A percentile compares a stretch with the other conserved stretches of the same genome.
phyloP scores from a whole-genome alignment of 1,140 invertebrate genomes.

The Bombus confusus region DNA sequence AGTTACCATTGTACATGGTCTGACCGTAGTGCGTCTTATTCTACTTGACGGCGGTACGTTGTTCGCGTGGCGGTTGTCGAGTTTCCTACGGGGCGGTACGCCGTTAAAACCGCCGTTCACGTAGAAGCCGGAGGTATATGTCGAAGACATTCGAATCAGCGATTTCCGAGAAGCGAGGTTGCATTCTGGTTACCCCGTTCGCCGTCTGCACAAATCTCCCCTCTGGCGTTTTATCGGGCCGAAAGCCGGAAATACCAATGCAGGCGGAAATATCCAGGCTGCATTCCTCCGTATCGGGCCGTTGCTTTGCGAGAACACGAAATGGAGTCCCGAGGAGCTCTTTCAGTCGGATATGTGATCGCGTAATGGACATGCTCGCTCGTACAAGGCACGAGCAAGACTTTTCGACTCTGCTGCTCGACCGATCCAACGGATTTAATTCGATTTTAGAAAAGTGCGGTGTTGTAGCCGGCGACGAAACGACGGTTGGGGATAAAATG shows the following conservation, averaged over 20 bases:
- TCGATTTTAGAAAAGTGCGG: constrained; percentile 49
- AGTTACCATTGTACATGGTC: too few species aligned
- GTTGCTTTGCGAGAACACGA: constrained; percentile 32
- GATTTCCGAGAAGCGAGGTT: constrained; percentile 22
- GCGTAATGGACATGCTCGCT: not conserved
- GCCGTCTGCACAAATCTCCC: constrained; percentile 21
- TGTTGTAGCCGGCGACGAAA: not conserved
- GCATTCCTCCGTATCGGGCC: constrained; percentile 38
- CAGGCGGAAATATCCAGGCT: constrained; percentile 23
- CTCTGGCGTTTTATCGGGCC: constrained; percentile 29
- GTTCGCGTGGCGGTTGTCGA: too few species aligned
- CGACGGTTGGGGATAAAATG: not conserved
- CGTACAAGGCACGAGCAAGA: not conserved
- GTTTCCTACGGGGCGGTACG: constrained; percentile 1
- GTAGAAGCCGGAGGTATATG: constrained; percentile 8
- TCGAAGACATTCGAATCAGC: constrained; percentile 50
- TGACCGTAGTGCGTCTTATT: not conserved
- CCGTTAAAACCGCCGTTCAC: constrained; percentile 37
- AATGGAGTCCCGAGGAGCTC: constrained; percentile 35
- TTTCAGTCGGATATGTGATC: constrained; percentile 17
- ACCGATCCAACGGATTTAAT: constrained; percentile 50
- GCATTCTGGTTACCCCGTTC: constrained; percentile 39
- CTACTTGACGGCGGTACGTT: not conserved
- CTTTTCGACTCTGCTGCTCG: not conserved
- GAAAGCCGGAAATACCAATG: constrained; percentile 39